A percentile compares a stretch with the other conserved stretches of the same genome.
Conservation (phyloP, 2,888 invertebrate genomes). For the Nephrotoma flavescens region DNA sequence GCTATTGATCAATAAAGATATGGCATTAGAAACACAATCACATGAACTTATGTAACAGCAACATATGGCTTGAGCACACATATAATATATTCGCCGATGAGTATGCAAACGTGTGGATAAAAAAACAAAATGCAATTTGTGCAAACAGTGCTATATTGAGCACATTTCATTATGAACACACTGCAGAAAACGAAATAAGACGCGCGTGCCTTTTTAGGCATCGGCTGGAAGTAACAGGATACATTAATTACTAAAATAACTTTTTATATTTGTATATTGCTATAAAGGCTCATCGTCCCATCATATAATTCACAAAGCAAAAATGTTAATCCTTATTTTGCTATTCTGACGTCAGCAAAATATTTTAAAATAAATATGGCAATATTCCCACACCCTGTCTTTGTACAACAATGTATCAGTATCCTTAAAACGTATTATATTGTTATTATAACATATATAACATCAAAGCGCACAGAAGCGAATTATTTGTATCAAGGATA, state of each 20-base stretch:
- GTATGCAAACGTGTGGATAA: not conserved
- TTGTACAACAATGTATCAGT: no score
- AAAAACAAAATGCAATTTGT: not conserved
- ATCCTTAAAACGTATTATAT: not conserved
- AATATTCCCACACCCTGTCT: not conserved
- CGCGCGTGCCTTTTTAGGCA: not conserved
- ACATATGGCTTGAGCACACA: not conserved
- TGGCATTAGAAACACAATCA: not conserved
- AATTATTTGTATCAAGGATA: not conserved
- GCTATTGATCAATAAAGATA: no score
- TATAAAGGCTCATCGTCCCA: no score
- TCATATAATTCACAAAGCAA: no score
- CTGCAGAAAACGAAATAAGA: not conserved
- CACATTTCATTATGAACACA: not conserved
- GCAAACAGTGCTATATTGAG: not conserved
- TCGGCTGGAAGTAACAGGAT: not conserved
- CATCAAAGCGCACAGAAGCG: not conserved
- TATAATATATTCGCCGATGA: not conserved
- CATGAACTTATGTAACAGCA: not conserved
- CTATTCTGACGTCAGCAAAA: not conserved
- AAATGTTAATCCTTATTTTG: no score
- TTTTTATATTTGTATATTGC: not conserved
- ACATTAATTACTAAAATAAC: not conserved
- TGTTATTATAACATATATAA: not conserved
- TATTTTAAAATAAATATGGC: not conserved